Evolutionary conservation across 2,113 vertebrate genomes (phyloP).

Genomic region (Upupa epops): DNA sequence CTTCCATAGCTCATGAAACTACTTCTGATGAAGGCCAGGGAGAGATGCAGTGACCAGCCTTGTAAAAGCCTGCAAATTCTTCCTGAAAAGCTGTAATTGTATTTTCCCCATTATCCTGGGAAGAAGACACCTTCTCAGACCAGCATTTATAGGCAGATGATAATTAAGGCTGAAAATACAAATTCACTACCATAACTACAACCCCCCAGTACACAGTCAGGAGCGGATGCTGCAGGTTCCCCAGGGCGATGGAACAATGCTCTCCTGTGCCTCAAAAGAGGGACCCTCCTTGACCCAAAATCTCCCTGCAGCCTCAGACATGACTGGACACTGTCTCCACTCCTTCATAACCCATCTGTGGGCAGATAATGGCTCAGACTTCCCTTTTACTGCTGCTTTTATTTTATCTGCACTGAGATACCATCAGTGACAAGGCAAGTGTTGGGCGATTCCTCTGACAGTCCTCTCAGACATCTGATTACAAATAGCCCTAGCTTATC

Average conservation of each 20-base stretch:
- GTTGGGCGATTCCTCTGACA: conserved; percentile 67
- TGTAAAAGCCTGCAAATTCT: background rate
- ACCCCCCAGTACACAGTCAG: fast-evolving
- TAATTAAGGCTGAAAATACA: fast-evolving
- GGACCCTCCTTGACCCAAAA: background rate
- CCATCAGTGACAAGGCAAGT: conserved; percentile 65
- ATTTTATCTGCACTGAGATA: conserved; percentile 62
- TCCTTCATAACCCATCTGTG: background rate
- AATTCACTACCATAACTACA: background rate
- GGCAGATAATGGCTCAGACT: background rate
- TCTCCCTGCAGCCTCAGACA: background rate
- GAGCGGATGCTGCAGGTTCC: fast-evolving
- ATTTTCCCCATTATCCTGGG: background rate
- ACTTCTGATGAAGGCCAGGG: background rate
- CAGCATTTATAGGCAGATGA: background rate
- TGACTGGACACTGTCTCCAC: background rate
- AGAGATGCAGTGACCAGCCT: background rate
- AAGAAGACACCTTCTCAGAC: background rate
- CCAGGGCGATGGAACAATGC: fast-evolving
- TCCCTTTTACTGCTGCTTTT: conserved; percentile 44
- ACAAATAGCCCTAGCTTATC: conserved; percentile 42
- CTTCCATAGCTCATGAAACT: background rate
- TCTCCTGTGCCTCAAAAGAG: background rate
- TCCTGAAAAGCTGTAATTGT: background rate
- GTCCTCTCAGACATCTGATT: conserved; percentile 67